These are phyloP conservation scores for Cheirogaleus major DNA, from an alignment of 2,797 vertebrate species.

Conservation along the genomic window DNA sequence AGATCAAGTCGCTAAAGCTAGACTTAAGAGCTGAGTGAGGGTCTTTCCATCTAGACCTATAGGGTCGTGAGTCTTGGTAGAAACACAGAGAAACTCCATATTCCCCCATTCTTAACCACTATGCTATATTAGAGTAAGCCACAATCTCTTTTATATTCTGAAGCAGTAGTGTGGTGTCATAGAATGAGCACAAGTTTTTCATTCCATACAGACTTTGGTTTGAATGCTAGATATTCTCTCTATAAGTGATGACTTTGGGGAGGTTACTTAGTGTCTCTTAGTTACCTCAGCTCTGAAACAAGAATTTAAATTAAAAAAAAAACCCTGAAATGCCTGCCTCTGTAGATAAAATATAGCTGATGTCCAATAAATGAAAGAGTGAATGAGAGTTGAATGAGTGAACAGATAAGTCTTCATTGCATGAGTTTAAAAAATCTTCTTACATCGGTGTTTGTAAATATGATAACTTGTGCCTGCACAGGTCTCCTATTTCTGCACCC, in stretches of 20 bases:
- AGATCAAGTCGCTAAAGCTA: not conserved
- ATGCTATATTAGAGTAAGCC: not conserved
- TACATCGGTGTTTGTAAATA: not conserved
- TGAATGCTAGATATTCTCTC: not conserved
- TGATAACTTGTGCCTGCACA: not conserved
- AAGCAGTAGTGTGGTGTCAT: not conserved
- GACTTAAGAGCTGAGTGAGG: not conserved
- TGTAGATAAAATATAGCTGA: not conserved
- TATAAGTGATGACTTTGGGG: not conserved
- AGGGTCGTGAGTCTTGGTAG: not conserved
- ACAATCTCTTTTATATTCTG: not conserved
- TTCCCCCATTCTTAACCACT: not conserved
- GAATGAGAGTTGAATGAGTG: slow-evolving; percentile 18
- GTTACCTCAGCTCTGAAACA: not conserved
- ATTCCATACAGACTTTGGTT: not conserved
- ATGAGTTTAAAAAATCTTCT: slow-evolving; percentile 9
- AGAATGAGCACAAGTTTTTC: not conserved
- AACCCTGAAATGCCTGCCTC: not conserved
- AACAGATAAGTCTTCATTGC: not conserved
- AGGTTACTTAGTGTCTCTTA: not conserved
- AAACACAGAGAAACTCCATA: not conserved
- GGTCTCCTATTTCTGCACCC: not conserved
- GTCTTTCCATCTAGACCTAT: not conserved
- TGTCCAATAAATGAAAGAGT: not conserved
- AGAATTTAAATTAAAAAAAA: not conserved